Base-by-base conservation (phyloP, 1,140 invertebrate species). In the Limonius californicus region DNA sequence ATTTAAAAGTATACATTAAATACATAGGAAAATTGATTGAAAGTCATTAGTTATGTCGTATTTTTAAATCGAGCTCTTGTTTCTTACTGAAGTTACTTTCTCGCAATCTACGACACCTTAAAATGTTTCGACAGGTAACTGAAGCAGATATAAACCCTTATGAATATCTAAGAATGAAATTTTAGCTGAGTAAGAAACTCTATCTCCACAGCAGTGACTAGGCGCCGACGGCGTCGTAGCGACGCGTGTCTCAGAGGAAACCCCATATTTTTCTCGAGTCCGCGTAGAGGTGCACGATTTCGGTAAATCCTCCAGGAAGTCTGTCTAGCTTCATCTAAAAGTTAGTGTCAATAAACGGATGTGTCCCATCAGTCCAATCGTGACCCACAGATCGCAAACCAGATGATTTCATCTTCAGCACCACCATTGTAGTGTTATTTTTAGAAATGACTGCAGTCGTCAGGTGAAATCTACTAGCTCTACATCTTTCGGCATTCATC, bases 391-490 rank as follows among this genome's bases (percentile, higher is more conserved):
- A 19, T 50, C 35, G 35, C 35, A 39, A 39, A 50, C 16, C 20
- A 50, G 16, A 50, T 50, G 45, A 50, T 50, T 50, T 50, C 45
- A 50, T 50, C 45, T 50, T 21, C 45, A 50, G 20, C 16, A 14
- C 16, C 16, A 50, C 45, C 20, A 50, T 50, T 50, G 45, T 50
- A 19, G 19, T 50, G 16, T 21, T 50, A 50, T 50, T 50, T 50
- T 50, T 50, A 50, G 45, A 50, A 50, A 50, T 50, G 45, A 50
- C 45, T 50, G 8, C n/a, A 39, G 35, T 14, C 9, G 16, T 50
- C 45, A 50, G 45, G 45, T 50, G 45, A 50, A 50, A 50, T 50
- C 16, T 19, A 50, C n/a, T 7, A 50, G 45, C 16, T 50, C 45
- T 50, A 50, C 14, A 50, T 50, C 45, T 19, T 50, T 50, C 16